Percentiles rank a stretch among this genome's conserved stretches.
phyloP scores from a whole-genome alignment of 2,888 invertebrate species.

The Tipula lateralis region DNA sequence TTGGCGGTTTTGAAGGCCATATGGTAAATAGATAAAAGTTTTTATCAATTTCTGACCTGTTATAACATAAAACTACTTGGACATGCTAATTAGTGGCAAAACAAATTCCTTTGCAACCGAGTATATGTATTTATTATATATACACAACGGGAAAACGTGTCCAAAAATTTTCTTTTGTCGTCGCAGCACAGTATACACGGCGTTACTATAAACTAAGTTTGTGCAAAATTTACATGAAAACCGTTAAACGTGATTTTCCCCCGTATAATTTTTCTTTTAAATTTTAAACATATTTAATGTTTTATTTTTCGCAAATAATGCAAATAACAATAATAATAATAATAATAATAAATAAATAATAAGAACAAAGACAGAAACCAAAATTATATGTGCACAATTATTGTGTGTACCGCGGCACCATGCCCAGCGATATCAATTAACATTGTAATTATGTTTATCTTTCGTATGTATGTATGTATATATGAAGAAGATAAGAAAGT shows the following conservation, averaged over 20 bases:
- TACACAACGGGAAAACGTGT: background rate
- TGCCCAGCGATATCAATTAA: background rate
- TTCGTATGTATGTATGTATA: background rate
- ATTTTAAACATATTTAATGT: background rate
- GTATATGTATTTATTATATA: background rate
- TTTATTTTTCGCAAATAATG: background rate
- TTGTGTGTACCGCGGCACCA: background rate
- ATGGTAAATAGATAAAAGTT: background rate
- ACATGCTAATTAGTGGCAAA: background rate
- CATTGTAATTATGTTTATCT: background rate
- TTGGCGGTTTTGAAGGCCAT: background rate
- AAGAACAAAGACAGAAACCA: background rate
- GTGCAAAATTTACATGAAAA: background rate
- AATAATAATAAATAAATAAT: background rate
- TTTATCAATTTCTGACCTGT: background rate
- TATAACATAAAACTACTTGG: background rate
- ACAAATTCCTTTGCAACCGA: background rate
- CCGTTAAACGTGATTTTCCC: conserved; percentile 1
- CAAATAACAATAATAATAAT: no score
- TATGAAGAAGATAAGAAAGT: background rate
- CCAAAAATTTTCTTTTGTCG: conserved; percentile 11
- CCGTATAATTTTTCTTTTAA: background rate
- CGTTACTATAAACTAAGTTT: background rate
- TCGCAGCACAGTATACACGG: background rate
- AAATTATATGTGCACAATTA: background rate